Percentiles rank a stretch among this genome's conserved stretches.
These are phyloP conservation scores for Natator depressus DNA, from an alignment of 2,113 vertebrate genomes.

Conservation along the genomic window DNA sequence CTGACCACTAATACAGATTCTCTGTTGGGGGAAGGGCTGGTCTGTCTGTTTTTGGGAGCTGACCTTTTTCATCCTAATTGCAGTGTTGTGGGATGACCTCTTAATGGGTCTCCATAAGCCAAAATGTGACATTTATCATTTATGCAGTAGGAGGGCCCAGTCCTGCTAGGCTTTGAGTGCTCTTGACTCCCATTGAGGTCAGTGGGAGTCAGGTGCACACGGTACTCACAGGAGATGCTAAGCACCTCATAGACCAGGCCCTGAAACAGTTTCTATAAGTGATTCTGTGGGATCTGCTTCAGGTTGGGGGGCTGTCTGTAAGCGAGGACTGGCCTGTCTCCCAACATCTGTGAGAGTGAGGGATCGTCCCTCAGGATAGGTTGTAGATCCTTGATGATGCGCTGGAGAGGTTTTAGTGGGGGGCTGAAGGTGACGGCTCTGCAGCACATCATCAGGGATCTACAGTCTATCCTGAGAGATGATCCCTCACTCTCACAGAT, in stretches of 20 bases:
- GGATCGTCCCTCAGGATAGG: too few species aligned
- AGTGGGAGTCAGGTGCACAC: background rate
- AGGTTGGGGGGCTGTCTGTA: too few species aligned
- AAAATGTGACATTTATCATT: background rate
- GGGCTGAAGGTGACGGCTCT: too few species aligned
- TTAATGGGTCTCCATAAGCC: background rate
- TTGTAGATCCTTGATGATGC: too few species aligned
- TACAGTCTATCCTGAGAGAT: too few species aligned
- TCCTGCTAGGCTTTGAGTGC: background rate
- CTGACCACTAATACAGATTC: background rate
- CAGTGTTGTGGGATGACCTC: background rate
- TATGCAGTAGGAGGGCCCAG: background rate
- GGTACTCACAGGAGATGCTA: background rate
- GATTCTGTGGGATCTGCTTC: too few species aligned
- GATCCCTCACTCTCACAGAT: too few species aligned
- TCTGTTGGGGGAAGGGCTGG: background rate
- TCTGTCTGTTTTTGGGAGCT: background rate
- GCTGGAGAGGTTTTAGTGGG: too few species aligned
- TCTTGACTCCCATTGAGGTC: background rate
- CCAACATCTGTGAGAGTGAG: too few species aligned
- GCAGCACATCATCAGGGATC: too few species aligned
- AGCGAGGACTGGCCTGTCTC: too few species aligned
- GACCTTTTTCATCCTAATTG: background rate
- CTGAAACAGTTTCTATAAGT: background rate
- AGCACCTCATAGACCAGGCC: background rate